These are phyloP conservation scores for Percopsis transmontana DNA, from an alignment of 2,113 vertebrate species.

Conservation along the genomic window DNA sequence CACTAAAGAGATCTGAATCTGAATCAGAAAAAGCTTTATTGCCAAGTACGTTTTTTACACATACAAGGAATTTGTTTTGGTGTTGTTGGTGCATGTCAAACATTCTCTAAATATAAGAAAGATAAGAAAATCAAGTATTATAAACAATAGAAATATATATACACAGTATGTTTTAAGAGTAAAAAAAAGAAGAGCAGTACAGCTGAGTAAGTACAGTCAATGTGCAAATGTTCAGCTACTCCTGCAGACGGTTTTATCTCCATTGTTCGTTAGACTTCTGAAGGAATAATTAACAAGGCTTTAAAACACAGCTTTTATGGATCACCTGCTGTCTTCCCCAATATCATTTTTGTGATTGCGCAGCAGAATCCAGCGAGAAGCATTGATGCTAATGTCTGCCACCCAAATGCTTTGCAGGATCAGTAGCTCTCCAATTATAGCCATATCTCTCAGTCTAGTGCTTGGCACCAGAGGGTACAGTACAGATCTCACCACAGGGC, in stretches of 20 bases:
- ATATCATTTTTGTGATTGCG: constrained; percentile 83
- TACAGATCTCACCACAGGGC: constrained; percentile 61
- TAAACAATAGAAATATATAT: no score
- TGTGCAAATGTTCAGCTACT: no score
- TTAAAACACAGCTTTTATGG: constrained; percentile 83
- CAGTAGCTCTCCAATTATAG: constrained; percentile 81
- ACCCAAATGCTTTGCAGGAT: constrained; percentile 77
- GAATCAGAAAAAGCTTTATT: no score
- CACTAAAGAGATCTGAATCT: constrained; percentile 68
- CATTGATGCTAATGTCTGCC: constrained; percentile 78
- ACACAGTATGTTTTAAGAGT: no score
- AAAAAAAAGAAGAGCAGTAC: no score
- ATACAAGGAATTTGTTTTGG: no score
- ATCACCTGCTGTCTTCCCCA: constrained; percentile 83
- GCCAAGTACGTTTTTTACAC: no score
- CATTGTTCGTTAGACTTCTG: constrained; percentile 82
- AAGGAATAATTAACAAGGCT: constrained; percentile 84
- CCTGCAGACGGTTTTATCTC: constrained; percentile 71
- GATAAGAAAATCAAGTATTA: no score
- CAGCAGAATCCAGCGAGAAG: constrained; percentile 76
- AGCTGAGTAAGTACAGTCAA: no score
- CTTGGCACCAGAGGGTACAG: constrained; percentile 49
- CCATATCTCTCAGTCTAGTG: constrained; percentile 72
- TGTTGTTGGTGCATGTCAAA: no score
- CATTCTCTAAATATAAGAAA: no score